Conservation (phyloP, 2,888 invertebrate species). For the Cylloceria caligata region DNA sequence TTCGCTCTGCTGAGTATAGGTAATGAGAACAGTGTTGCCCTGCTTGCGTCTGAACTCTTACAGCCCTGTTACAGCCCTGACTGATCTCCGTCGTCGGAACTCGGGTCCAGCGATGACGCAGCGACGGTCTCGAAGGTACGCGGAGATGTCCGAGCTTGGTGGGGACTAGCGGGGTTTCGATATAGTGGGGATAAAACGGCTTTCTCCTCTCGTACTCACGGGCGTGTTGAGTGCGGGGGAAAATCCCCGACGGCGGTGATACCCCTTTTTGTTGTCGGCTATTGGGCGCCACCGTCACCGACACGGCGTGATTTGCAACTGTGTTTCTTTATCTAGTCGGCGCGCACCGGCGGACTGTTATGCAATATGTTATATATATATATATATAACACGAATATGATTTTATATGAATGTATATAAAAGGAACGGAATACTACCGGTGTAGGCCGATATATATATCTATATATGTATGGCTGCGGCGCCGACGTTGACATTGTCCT, state of each 20-base stretch:
- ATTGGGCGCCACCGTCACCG: conserved; percentile 84
- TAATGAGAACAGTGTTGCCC: background rate
- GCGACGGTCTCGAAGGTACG: conserved; percentile 69
- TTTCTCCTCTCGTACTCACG: conserved; percentile 65
- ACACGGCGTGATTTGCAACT: conserved; percentile 84
- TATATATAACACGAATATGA: background rate
- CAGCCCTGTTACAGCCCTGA: conserved; percentile 72
- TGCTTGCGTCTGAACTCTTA: background rate
- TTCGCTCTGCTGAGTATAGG: background rate
- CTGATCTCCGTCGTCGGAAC: conserved; percentile 71
- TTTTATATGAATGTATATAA: too few species aligned
- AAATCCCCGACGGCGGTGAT: conserved; percentile 61
- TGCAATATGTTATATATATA: conserved; percentile 11
- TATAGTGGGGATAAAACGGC: conserved; percentile 51
- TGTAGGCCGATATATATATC: background rate
- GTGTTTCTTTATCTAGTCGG: conserved; percentile 81
- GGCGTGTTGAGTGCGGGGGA: conserved; percentile 33
- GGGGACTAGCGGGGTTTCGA: conserved; percentile 56
- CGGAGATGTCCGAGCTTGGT: conserved; percentile 75
- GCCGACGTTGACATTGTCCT: background rate
- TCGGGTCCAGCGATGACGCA: conserved; percentile 76
- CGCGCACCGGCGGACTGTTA: conserved; percentile 63
- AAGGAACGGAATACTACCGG: too few species aligned
- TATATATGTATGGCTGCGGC: background rate
- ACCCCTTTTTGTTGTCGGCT: conserved; percentile 83